Percentiles rank a stretch among this genome's conserved stretches.
Evolutionary conservation across 1,140 invertebrate genomes (phyloP).

Genomic region (Drosophila truncata): DNA sequence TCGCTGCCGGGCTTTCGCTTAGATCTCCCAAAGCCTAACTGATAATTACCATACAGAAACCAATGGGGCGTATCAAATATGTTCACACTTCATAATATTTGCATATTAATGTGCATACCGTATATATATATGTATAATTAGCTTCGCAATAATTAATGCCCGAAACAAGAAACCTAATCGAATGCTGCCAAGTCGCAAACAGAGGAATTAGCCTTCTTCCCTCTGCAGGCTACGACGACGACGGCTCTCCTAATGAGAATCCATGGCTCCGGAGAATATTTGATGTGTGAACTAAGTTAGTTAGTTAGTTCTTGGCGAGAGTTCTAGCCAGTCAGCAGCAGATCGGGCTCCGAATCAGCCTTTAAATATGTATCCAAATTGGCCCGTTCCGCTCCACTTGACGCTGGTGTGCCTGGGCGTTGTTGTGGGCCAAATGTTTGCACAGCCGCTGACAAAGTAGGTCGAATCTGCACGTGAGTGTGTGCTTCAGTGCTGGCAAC

Average conservation of each 20-base stretch:
- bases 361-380: conserved; percentile 59
- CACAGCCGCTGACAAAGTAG: conserved; percentile 74
- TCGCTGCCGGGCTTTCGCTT: conserved; percentile 17
- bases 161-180: conserved; percentile 48
- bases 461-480: conserved; percentile 40
- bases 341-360: conserved; percentile 7
- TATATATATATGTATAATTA: conserved; percentile 55
- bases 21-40: conserved; percentile 25
- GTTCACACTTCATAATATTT: conserved; percentile 78
- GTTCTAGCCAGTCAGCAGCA: conserved; percentile 5
- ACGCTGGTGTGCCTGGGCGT: conserved; percentile 24
- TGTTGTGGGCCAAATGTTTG: conserved; percentile 58
- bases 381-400: conserved; percentile 35
- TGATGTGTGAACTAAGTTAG: conserved; percentile 35
- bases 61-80: conserved; percentile 65
- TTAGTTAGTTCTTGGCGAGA: conserved; percentile 31
- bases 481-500: not conserved
- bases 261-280: conserved; percentile 13
- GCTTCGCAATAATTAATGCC: conserved; percentile 58
- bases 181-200: conserved; percentile 43
- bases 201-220: conserved; percentile 26
- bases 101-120: conserved; percentile 64
- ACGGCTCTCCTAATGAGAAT: conserved; percentile 17
- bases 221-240: not conserved
- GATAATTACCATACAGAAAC: conserved; percentile 36